Conservation (phyloP, 64 coral and sea anemone genomes). For the Pocillopora verrucosa region DNA sequence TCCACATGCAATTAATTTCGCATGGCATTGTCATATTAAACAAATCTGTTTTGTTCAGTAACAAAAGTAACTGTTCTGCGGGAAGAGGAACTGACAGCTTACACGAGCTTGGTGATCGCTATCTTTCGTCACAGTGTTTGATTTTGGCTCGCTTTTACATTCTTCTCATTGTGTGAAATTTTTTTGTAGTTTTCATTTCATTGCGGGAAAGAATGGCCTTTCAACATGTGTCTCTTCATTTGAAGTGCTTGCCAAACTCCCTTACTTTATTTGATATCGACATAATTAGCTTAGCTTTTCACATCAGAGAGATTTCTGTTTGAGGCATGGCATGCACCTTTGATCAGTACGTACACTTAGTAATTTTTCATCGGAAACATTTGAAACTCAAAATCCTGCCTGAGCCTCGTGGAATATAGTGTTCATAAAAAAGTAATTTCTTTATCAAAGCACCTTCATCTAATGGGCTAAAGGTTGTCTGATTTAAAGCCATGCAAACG, state of each 20-base stretch:
- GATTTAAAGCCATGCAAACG: no score
- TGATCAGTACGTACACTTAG: no score
- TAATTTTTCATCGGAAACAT: no score
- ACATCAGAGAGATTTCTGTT: no score
- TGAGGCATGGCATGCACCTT: no score
- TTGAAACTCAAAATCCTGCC: no score
- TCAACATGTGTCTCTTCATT: background rate
- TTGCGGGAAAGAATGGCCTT: background rate
- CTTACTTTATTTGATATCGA: background rate
- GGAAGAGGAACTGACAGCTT: background rate
- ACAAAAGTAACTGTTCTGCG: slow-evolving; percentile 1
- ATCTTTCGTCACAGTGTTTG: background rate
- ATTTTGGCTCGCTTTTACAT: slow-evolving; percentile 2
- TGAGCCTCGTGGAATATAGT: no score
- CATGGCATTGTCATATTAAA: background rate
- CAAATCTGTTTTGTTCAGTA: background rate
- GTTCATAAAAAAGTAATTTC: no score
- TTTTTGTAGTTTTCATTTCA: background rate
- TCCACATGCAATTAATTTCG: background rate
- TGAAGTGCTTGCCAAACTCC: background rate
- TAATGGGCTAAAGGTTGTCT: no score
- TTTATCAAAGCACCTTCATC: no score
- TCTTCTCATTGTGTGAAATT: background rate
- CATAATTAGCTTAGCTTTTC: background rate
- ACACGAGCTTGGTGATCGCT: background rate